These are phyloP conservation scores for Falco punctatus DNA, from an alignment of 2,113 vertebrate species.

Conservation along the genomic window DNA sequence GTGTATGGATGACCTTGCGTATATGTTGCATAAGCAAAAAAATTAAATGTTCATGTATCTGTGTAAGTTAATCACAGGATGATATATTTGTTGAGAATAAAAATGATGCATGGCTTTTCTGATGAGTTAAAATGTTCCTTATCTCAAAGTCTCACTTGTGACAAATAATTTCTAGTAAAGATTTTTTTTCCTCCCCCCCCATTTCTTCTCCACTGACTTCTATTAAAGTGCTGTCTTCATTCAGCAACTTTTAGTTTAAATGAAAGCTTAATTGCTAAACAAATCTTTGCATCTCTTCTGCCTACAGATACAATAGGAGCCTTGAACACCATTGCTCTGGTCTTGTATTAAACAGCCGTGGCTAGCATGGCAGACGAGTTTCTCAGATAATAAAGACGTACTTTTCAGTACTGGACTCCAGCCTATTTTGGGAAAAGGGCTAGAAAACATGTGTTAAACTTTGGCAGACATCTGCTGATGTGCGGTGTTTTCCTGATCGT, in stretches of 20 bases:
- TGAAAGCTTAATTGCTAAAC: neutral
- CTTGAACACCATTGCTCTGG: neutral
- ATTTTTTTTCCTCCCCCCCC: rapidly evolving
- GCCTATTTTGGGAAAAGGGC: neutral
- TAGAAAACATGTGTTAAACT: neutral
- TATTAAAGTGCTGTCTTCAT: neutral
- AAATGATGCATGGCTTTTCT: neutral
- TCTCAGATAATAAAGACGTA: neutral
- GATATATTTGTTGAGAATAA: neutral
- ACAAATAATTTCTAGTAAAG: neutral
- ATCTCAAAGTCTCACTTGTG: neutral
- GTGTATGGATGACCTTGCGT: neutral
- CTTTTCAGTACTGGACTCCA: neutral
- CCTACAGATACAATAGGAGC: neutral
- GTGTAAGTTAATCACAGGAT: neutral
- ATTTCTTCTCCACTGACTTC: neutral
- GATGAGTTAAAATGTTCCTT: neutral
- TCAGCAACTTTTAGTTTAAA: neutral
- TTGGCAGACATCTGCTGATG: neutral
- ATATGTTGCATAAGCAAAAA: neutral
- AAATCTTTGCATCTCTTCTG: neutral
- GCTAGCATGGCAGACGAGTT: neutral
- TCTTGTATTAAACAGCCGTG: neutral
- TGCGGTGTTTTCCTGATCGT: neutral
- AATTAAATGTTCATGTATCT: neutral